Percentiles rank a stretch among this genome's conserved stretches.
Conservation (phyloP, 2,888 invertebrate genomes). For the Imbricaverruca yamaguchii region DNA sequence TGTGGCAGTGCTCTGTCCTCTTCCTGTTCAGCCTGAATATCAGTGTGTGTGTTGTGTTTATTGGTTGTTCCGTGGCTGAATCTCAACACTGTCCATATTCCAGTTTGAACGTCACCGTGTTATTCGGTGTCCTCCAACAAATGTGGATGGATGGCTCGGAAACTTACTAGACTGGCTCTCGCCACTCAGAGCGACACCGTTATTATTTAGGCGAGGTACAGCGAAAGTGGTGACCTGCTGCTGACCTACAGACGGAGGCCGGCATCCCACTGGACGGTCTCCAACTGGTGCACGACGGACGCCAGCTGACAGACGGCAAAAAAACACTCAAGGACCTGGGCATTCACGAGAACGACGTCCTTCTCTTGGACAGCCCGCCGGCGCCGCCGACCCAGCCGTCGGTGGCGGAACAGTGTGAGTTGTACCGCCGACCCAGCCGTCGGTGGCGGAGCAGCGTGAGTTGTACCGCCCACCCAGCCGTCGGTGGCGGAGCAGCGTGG, state of each 20-base stretch:
- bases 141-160: neutral
- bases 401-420: neutral
- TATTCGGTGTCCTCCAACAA: too few relatives aligned
- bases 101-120: neutral
- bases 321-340: slow-evolving; percentile 74
- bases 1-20: too few relatives aligned
- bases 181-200: neutral
- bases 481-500: too few relatives aligned
- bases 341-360: slow-evolving; percentile 78
- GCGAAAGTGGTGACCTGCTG: neutral
- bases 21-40: too few relatives aligned
- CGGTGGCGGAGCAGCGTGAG: too few relatives aligned
- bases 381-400: neutral
- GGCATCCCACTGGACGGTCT: slow-evolving; percentile 74
- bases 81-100: neutral
- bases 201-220: neutral
- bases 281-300: slow-evolving; percentile 75
- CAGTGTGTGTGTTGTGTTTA: too few relatives aligned
- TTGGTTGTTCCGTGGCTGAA: too few relatives aligned
- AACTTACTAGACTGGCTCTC: neutral
- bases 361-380: slow-evolving; percentile 53
- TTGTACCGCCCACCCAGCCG: too few relatives aligned
- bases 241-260: slow-evolving; percentile 60
- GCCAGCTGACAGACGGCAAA: slow-evolving; percentile 73
- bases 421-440: too few relatives aligned